Evolutionary conservation across 2,888 invertebrate genomes (phyloP).

Genomic region (Acleris literana): DNA sequence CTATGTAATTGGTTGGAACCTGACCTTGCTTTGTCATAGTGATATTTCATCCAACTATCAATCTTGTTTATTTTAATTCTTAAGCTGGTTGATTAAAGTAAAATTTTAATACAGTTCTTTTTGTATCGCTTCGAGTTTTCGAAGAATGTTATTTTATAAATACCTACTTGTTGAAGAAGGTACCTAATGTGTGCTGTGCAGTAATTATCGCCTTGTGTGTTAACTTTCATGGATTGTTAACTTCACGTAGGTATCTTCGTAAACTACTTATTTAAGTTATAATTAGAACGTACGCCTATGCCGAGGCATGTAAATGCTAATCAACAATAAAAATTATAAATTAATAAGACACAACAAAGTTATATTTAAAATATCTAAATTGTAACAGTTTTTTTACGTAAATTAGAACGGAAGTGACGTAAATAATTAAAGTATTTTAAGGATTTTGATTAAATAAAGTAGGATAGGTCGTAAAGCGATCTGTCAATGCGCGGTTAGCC

Average conservation of each 20-base stretch:
- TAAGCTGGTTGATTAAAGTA: no score
- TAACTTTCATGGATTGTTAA: conserved; percentile 30
- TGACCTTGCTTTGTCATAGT: no score
- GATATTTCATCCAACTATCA: no score
- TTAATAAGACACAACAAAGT: background rate
- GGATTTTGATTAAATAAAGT: conserved; percentile 35
- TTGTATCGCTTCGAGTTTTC: no score
- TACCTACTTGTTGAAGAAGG: no score
- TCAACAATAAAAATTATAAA: conserved; percentile 7
- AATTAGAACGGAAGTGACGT: conserved; percentile 29
- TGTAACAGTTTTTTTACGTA: background rate
- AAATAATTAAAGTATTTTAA: conserved; percentile 31
- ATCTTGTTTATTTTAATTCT: no score
- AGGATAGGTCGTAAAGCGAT: conserved; percentile 53
- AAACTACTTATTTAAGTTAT: conserved; percentile 14
- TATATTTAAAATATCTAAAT: background rate
- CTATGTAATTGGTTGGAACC: no score
- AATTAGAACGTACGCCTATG: conserved; percentile 16
- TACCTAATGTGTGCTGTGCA: background rate
- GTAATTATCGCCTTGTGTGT: conserved; percentile 23
- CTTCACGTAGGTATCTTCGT: conserved; percentile 9
- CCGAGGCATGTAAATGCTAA: conserved; percentile 9
- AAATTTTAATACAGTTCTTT: no score
- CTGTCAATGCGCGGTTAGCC: conserved; percentile 57
- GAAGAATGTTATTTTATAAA: no score